Conservation (phyloP, 2,888 invertebrate genomes). For the Morpho helenor region DNA sequence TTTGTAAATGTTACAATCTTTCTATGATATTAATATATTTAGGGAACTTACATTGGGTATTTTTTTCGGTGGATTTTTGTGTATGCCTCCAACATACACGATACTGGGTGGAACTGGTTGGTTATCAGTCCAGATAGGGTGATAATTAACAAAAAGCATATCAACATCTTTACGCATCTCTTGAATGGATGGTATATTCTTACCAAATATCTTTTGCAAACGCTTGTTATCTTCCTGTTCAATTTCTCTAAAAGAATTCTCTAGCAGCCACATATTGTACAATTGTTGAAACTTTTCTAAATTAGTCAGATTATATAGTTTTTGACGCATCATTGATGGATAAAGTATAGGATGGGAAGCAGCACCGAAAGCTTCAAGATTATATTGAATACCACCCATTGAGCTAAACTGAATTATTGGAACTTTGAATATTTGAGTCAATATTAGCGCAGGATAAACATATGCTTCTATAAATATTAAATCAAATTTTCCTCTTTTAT, state of each 20-base stretch:
- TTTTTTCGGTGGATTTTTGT: conserved; percentile 44
- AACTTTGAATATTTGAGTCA: background rate
- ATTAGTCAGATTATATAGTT: conserved; percentile 31
- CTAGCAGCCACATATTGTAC: background rate
- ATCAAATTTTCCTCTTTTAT: conserved; percentile 33
- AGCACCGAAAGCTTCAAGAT: conserved; percentile 23
- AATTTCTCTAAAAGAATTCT: background rate
- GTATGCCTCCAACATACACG: conserved; percentile 58
- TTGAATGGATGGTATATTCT: conserved; percentile 29
- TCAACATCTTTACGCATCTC: conserved; percentile 41
- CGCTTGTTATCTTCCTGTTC: conserved; percentile 26
- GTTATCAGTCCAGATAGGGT: conserved; percentile 49
- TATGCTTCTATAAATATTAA: conserved; percentile 29
- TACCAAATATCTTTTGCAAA: conserved; percentile 35
- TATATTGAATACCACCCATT: conserved; percentile 13
- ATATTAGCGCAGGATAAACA: background rate
- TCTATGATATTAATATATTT: too few relatives aligned
- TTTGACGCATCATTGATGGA: conserved; percentile 24
- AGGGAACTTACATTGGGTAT: conserved; percentile 37
- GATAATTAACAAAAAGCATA: conserved; percentile 55
- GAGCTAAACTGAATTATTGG: conserved; percentile 32
- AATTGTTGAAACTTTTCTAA: conserved; percentile 30
- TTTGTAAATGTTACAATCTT: too few relatives aligned
- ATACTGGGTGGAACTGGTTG: conserved; percentile 58
- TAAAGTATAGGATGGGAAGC: conserved; percentile 27